phyloP scores from a whole-genome alignment of 2,113 vertebrate species.

The Ahaetulla prasina region DNA sequence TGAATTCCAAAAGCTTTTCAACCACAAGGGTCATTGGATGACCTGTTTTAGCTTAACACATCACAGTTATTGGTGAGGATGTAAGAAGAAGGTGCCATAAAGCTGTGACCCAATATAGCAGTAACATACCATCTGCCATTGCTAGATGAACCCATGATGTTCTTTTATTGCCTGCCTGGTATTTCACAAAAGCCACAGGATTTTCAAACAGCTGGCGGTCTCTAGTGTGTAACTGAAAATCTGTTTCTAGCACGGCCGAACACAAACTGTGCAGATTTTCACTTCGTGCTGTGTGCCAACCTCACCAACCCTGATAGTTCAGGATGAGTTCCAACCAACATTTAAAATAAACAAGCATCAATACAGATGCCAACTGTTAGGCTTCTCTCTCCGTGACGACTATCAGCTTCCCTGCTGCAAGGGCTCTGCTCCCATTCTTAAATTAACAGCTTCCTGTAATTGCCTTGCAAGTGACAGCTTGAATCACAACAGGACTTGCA shows the following conservation, averaged over 20 bases:
- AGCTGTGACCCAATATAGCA: not conserved
- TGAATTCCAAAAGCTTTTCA: not conserved
- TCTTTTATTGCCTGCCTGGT: not conserved
- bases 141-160: not conserved
- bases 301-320: not conserved
- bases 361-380: not conserved
- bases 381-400: not conserved
- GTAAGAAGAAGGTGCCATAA: not conserved
- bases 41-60: not conserved
- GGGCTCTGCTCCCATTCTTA: conserved; percentile 1
- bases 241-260: not conserved
- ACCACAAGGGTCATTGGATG: not conserved
- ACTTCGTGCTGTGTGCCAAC: not conserved
- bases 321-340: not conserved
- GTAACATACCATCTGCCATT: not conserved
- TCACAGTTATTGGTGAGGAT: not conserved
- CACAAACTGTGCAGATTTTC: not conserved
- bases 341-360: not conserved
- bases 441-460: conserved; percentile 6
- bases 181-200: not conserved
- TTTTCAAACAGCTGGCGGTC: not conserved
- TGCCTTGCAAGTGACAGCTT: not conserved
- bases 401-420: not conserved
- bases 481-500: conserved; percentile 6
- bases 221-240: not conserved